Conservation (phyloP, 1,140 invertebrate genomes). For the Neodiprion virginianus region DNA sequence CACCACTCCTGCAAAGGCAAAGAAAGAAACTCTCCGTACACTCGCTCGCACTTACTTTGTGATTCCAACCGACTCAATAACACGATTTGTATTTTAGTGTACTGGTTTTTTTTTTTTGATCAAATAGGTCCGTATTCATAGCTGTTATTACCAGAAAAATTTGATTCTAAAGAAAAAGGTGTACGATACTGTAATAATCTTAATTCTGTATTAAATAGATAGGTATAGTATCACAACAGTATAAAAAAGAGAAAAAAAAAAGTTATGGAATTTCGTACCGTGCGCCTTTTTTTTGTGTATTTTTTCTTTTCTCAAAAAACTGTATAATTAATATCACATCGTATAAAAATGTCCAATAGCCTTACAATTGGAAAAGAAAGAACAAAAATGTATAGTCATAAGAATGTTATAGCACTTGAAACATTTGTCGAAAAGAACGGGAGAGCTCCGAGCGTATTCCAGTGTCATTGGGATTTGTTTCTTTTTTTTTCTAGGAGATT, state of each 20-base stretch:
- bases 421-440: too few relatives aligned
- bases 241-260: not conserved
- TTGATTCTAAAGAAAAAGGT: not conserved
- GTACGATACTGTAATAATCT: too few relatives aligned
- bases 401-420: too few relatives aligned
- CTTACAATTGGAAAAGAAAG: too few relatives aligned
- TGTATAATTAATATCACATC: not conserved
- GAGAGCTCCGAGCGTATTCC: too few relatives aligned
- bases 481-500: too few relatives aligned
- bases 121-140: slow-evolving; percentile 11
- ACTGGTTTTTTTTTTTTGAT: slow-evolving; percentile 10
- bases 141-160: not conserved
- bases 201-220: too few relatives aligned
- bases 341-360: not conserved
- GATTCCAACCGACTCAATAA: slow-evolving; percentile 8
- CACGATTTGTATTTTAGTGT: not conserved
- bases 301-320: not conserved
- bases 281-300: not conserved
- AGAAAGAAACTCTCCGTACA: slow-evolving; percentile 15
- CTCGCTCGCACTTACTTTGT: too few relatives aligned
- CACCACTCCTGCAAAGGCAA: slow-evolving; percentile 36
- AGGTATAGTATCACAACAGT: not conserved
- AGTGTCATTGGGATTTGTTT: too few relatives aligned
- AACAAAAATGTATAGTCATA: too few relatives aligned
- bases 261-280: not conserved